Percentiles rank a stretch among this genome's conserved stretches.
phyloP scores from a whole-genome alignment of 2,113 vertebrate species.

The Sardina pilchardus region DNA sequence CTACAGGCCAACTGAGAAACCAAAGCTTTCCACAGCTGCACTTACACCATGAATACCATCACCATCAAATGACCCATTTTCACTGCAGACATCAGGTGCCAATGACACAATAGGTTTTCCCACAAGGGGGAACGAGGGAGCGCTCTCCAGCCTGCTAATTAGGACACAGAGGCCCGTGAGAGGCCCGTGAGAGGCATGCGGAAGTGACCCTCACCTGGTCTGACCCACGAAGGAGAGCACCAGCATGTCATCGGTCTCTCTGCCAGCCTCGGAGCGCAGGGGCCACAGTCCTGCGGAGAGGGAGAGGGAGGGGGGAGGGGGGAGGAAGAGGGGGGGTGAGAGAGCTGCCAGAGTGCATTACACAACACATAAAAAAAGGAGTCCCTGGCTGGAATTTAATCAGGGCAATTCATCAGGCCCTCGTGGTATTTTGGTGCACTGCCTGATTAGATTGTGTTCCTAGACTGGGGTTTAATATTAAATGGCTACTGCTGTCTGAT shows the following conservation, averaged over 20 bases:
- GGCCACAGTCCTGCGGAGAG: constrained; percentile 87
- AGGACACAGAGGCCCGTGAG: neutral
- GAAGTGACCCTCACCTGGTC: constrained; percentile 79
- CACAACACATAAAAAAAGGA: constrained; percentile 1
- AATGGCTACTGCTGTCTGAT: neutral
- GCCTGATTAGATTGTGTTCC: constrained; percentile 18
- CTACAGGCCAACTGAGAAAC: too few species aligned
- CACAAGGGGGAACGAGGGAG: neutral
- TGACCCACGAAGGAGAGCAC: constrained; percentile 97
- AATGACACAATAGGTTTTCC: neutral
- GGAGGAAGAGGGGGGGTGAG: neutral
- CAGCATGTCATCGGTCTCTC: constrained; percentile 92
- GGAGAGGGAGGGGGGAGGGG: neutral
- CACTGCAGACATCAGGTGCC: neutral
- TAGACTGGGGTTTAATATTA: neutral
- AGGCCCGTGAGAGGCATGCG: neutral
- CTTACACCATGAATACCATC: neutral
- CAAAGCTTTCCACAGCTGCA: neutral
- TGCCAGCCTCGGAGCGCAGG: constrained; percentile 85
- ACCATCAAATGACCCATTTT: neutral
- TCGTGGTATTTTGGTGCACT: neutral
- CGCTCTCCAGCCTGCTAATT: neutral
- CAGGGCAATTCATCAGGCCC: constrained; percentile 11
- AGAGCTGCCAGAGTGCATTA: neutral
- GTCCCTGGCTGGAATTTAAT: constrained; percentile 1